Base-by-base conservation (phyloP, 2,797 vertebrate species). In the Buphagus erythrorhynchus region DNA sequence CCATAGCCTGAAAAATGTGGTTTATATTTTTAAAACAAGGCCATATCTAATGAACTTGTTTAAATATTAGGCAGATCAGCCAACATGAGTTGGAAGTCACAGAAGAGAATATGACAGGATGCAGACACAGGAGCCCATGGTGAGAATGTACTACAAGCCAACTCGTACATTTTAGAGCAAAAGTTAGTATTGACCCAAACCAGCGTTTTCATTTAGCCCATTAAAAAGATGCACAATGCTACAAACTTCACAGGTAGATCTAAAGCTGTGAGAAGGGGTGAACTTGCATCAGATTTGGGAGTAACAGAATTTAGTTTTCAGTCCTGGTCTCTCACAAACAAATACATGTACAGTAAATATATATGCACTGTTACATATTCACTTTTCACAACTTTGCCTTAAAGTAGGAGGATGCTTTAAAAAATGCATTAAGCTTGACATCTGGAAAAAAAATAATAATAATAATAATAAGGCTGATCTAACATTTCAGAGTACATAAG, bases 11-110 rank as follows among this genome's bases (percentile, higher is more conserved):
- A 93, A 91, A 97, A 94, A 96, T 22, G 16, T 5, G 33, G 75
- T 51, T 85, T 86, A 75, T 95, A 82, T 95, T 97, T 96, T 95
- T 93, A 94, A 93, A 94, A 80, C 75, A 82, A 1, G 46, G 85
- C 76, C 2, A 0, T 68, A 83, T 45, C 65, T 91, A 93, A 96
- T 89, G 75, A 93, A 86, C 58, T 91, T 58, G n/a, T 59, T 90
- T 93, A 86, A 96, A 69, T 31, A 96, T 83, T 91, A 93, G 57
- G 86, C 91, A 69, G 66, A 75, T 58, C 0, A 0, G 63, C 48
- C 81, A 90, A 87, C 45, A 52, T 20, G 88, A 96, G 45, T 21
- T 86, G 54, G 82, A 96, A 94, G 54, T 75, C 89, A 75, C 36
- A 73, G 68, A 72, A 80, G 33, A 68, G 46, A 91, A 69, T 9